A percentile compares a stretch with the other conserved stretches of the same genome.
Conservation (phyloP, 2,888 invertebrate species). For the Amiota mariae region DNA sequence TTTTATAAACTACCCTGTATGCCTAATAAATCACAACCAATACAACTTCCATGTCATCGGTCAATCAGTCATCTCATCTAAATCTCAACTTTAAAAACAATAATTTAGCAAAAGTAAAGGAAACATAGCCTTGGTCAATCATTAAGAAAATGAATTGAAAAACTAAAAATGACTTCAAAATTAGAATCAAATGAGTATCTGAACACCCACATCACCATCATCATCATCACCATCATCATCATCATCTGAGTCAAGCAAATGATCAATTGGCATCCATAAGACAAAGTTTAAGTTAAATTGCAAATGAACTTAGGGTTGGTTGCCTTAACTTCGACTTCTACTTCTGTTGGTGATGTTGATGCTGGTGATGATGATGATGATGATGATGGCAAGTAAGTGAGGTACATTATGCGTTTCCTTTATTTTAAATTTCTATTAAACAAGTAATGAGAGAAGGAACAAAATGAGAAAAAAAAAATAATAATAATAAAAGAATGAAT, state of each 20-base stretch:
- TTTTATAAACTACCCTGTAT: neutral
- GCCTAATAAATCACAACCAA: neutral
- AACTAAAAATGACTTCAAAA: slow-evolving; percentile 44
- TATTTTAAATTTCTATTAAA: slow-evolving; percentile 17
- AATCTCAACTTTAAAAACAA: neutral
- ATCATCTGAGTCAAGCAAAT: slow-evolving; percentile 1
- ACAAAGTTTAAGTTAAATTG: slow-evolving; percentile 7
- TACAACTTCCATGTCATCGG: too few species aligned
- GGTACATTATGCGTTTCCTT: slow-evolving; percentile 20
- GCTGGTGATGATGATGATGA: slow-evolving; percentile 5
- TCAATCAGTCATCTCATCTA: too few species aligned
- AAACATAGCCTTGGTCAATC: slow-evolving; percentile 48
- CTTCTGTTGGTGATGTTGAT: slow-evolving; percentile 34
- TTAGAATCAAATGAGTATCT: neutral
- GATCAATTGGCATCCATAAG: neutral
- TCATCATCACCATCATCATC: too few species aligned
- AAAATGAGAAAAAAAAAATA: neutral
- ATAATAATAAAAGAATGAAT: slow-evolving; percentile 6
- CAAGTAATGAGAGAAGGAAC: slow-evolving; percentile 6
- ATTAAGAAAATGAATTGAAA: slow-evolving; percentile 58
- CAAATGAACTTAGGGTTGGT: slow-evolving; percentile 40
- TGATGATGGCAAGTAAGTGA: neutral
- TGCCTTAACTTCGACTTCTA: neutral
- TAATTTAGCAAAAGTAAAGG: neutral
- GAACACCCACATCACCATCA: too few species aligned